Evolutionary conservation across 2,888 invertebrate species (phyloP).

Genomic region (Tenthredo livida): DNA sequence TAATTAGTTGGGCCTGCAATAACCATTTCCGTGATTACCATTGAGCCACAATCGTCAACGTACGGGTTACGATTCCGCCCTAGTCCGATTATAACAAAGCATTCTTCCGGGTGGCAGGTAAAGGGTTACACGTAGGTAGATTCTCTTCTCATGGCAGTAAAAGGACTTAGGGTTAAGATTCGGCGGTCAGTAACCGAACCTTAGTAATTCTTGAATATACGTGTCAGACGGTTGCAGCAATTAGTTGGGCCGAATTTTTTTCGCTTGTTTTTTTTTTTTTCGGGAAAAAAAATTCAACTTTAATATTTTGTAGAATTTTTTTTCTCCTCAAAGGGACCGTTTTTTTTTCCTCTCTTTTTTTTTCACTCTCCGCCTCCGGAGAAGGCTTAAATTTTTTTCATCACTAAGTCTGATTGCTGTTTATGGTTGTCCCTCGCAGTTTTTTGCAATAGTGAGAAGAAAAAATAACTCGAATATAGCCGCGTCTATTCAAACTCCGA

Average conservation of each 20-base stretch:
- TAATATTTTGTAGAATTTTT: slow-evolving; percentile 32
- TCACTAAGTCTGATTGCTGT: slow-evolving; percentile 41
- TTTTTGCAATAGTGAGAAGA: slow-evolving; percentile 2
- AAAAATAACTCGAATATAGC: neutral
- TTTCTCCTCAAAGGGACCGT: neutral
- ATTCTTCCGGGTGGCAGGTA: slow-evolving; percentile 59
- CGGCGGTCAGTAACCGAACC: slow-evolving; percentile 51
- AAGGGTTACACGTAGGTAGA: slow-evolving; percentile 57
- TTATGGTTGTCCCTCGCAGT: slow-evolving; percentile 27
- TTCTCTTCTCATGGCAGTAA: neutral
- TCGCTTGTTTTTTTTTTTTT: neutral
- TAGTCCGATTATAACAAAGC: slow-evolving; percentile 28
- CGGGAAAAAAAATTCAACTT: slow-evolving; percentile 13
- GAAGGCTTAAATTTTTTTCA: slow-evolving; percentile 21
- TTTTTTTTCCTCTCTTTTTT: neutral
- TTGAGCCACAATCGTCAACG: slow-evolving; percentile 44
- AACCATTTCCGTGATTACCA: slow-evolving; percentile 41
- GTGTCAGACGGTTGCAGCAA: slow-evolving; percentile 47
- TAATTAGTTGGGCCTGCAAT: slow-evolving; percentile 41
- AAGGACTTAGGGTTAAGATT: neutral
- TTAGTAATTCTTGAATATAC: neutral
- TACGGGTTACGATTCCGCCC: slow-evolving; percentile 5
- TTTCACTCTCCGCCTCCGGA: neutral
- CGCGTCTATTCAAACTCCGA: neutral
- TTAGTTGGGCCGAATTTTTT: slow-evolving; percentile 64